Evolutionary conservation across 2,888 invertebrate genomes (phyloP), one percentile per base, ranked within the genome.

Genomic region (Apodemia hepburni): DNA sequence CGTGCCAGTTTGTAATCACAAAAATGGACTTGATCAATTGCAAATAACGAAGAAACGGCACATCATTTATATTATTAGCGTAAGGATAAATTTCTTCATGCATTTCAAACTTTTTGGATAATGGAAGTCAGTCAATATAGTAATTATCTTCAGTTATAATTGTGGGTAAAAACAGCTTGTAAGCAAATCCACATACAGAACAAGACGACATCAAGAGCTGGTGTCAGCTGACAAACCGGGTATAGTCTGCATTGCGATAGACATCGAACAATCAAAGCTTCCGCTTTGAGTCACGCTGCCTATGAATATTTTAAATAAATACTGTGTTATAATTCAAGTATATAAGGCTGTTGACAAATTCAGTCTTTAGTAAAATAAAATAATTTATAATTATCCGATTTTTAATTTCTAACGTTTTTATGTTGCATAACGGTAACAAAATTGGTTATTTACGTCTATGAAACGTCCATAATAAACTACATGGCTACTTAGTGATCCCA

Each of bases 241-340:
- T 73, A 47, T 47, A 79, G 79, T 79, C 79, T 79, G 80, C 81
- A 77, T 82, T 82, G 85, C 82, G 79, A 79, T 78, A 80, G 82
- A 89, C 89, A 90, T 77, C 79, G 79, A 91, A 91, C 90, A 91
- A 82, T 82, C 82, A 91, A 90, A 91, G 90, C 90, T 79, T 78
- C 81, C 84, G 83, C 83, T 79, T 78, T 69, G 71, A 73, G 80
- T 83, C 83, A 77, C 85, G 80, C 79, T 85, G 87, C 87, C 80
- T 87, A 87, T 84, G 77, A 73, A 65, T 65, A 57, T 18, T 11
- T 47, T 38, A 57, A 58, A 51, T 12, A 11, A 42, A 42, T 15
- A 42, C 15, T 38, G 38, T 9, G 9, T 38, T 38, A 8, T 33
- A 38, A 58, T 18, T 47, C 33, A 58, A 60, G 12, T 33, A 58